Conservation (phyloP, 2,113 vertebrate genomes). For the Otis tarda region DNA sequence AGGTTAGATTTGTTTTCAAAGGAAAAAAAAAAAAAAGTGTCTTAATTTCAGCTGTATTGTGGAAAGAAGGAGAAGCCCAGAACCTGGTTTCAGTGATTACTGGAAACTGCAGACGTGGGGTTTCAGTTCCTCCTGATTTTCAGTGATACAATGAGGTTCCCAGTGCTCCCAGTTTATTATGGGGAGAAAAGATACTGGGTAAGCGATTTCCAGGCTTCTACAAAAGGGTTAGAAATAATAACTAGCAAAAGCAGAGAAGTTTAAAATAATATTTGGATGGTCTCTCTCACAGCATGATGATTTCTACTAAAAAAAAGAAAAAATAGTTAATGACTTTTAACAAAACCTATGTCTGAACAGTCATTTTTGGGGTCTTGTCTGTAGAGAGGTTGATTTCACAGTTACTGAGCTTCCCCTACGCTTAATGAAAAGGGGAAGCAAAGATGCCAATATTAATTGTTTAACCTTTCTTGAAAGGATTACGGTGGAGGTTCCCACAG, state of each 20-base stretch:
- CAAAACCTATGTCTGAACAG: background rate
- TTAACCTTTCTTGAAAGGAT: background rate
- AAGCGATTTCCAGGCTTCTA: background rate
- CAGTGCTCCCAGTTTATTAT: background rate
- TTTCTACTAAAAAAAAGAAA: background rate
- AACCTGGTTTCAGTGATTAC: background rate
- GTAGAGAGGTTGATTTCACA: background rate
- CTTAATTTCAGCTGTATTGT: background rate
- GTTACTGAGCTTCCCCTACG: background rate
- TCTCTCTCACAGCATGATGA: background rate
- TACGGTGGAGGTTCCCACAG: background rate
- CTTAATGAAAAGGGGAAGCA: background rate
- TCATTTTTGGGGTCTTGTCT: background rate
- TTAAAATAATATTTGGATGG: background rate
- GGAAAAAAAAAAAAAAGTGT: background rate
- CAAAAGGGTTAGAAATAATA: background rate
- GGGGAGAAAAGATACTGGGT: background rate
- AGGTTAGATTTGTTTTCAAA: background rate
- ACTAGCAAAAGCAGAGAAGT: background rate
- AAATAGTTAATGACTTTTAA: background rate
- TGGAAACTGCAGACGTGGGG: background rate
- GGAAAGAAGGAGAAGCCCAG: background rate
- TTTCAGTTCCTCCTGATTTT: background rate
- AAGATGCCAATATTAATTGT: background rate
- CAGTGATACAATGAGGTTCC: background rate